Evolutionary conservation across 2,113 vertebrate species (phyloP), one percentile per base, ranked within the genome.

Genomic region (Cettia cetti): DNA sequence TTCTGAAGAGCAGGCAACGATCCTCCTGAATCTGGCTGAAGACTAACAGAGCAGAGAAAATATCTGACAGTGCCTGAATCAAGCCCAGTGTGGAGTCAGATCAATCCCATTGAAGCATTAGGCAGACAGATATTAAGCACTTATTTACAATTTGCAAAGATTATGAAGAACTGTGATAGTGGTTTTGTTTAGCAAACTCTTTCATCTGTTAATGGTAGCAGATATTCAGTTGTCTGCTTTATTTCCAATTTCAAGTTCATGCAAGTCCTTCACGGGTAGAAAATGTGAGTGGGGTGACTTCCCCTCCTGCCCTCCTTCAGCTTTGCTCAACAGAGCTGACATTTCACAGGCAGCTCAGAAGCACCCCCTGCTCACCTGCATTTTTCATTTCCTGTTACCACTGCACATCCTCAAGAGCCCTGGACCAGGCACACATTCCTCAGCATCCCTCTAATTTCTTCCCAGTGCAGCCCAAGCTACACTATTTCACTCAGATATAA

Each of bases 401-500:
- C 45, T 11, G 39, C 52, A 17, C 31, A 6, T 31, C 39, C 44
- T 19, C 28, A 6, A 10, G 49, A 5, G 0, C 30, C 6, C 20
- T 11, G 50, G 15, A 23, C 42, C 2, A 5, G 35, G 18, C 35
- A 50, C 13, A 6, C 6, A 8, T 23, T 56, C 6, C 47, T 47
- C 77, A 50, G 22, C 3, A 4, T 6, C 19, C 23, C 28, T 74
- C 30, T 54, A 1, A 24, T 74, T 35, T 42, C 42, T 24, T 37
- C 11, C 4, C 2, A 8, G 26, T 3, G 16, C 53, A 49, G 44
- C 22, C 37, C 13, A 7, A 64, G n/a, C 19, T 9, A 2, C 4
- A 0, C 9, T 1, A 2, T 11, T 33, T n/a, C 3, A 20, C n/a
- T 33, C 0, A 0, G 49, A n/a, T 8, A 10, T 5, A 28, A 56